Evolutionary conservation across 2,888 invertebrate genomes (phyloP).

Genomic region (Agrilus mali): DNA sequence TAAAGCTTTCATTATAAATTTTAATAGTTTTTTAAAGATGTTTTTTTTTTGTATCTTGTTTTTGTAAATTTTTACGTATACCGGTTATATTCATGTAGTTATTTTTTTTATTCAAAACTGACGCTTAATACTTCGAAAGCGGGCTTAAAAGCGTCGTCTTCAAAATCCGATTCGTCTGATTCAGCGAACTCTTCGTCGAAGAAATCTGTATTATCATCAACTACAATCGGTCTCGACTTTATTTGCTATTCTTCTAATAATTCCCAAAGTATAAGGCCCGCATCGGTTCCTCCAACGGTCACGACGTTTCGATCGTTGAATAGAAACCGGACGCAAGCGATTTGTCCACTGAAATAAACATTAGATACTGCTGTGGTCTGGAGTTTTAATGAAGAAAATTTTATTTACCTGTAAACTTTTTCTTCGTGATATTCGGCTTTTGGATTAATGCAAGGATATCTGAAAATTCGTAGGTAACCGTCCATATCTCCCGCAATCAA

Average conservation of each 20-base stretch:
- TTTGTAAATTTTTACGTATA: too few relatives aligned
- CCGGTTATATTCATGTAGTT: too few relatives aligned
- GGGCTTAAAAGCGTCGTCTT: conserved; percentile 25
- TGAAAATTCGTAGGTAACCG: conserved; percentile 74
- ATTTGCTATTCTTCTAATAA: conserved; percentile 61
- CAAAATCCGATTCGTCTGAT: conserved; percentile 3
- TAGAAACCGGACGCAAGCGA: conserved; percentile 69
- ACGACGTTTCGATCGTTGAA: conserved; percentile 78
- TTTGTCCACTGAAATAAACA: conserved; percentile 45
- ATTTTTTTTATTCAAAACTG: too few relatives aligned
- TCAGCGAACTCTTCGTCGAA: not conserved
- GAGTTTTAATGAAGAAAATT: too few relatives aligned
- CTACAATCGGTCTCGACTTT: conserved; percentile 13
- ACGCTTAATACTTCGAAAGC: conserved; percentile 4
- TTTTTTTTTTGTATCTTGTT: too few relatives aligned
- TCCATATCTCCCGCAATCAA: conserved; percentile 80
- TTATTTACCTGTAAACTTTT: conserved; percentile 51
- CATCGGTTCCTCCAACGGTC: conserved; percentile 78
- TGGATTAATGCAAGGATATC: conserved; percentile 75
- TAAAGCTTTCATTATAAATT: too few relatives aligned
- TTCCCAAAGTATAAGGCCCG: conserved; percentile 85
- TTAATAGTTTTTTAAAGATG: too few relatives aligned
- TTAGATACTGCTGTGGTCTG: too few relatives aligned
- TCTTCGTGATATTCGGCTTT: conserved; percentile 81
- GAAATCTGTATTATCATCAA: too few relatives aligned